Evolutionary conservation across 2,888 invertebrate species (phyloP), one percentile per base, ranked within the genome.

Genomic region (Machimus atricapillus): DNA sequence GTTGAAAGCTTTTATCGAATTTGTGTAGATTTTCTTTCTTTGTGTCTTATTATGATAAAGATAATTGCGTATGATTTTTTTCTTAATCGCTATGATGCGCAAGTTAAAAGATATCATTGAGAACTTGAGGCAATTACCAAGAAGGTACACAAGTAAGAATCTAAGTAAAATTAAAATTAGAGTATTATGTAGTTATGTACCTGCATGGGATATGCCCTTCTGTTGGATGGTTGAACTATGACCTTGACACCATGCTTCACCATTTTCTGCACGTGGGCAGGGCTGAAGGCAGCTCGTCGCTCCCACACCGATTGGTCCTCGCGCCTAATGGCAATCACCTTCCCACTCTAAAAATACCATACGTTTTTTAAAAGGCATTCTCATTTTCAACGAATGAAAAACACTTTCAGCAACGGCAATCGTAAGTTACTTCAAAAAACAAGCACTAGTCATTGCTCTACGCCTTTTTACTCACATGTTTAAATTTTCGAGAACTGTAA

Each of bases 301-400:
- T 98, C 98, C 98, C 98, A 98, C 91, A 98, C 97, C 90, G 97
- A 97, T 91, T 98, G 98, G 92, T 98, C 98, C 93, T 98, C 98
- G 85, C 98, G 94, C 19, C 98, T 94, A 89, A 98, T 96, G 3
- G 97, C 98, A 90, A 98, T 96, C 37, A 96, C 94, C 90, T 95
- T 95, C 14, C 95, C 95, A 89, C 93, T 93, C 93, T 95, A 90
- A 89, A 91, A 90, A 90, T 37, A 83, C 9, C 40, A 76, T 31
- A 14, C n/a, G 19, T 34, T 76, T 76, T 37, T 76, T 34, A 9
- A 40, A 14, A 76, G 14, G 1, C 76, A 37, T 19, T 37, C 31
- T 34, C 76, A n/a, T 46, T 43, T 43, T 46, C 8, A 27, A n/a
- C 4, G 27, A 46, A 79, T 78, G n/a, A 14, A 16, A 43, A 79